Conservation (phyloP, 2,888 invertebrate species). For the Napeogenes sylphis region DNA sequence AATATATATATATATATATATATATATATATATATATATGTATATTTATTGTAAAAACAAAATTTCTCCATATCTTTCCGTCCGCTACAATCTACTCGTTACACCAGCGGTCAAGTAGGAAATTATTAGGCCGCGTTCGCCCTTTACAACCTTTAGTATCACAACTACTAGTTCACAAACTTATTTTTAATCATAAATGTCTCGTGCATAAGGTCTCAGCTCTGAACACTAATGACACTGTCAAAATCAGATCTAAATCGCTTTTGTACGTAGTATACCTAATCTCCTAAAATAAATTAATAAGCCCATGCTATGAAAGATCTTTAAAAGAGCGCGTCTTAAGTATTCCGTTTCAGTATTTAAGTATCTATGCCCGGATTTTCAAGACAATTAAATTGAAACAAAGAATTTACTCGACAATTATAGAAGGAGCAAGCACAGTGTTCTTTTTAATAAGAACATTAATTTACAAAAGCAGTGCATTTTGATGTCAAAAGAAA, state of each 20-base stretch:
- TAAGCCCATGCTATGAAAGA: not conserved
- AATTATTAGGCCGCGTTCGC: conserved; percentile 61
- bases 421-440: not conserved
- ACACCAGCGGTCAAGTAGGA: conserved; percentile 46
- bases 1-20: no score
- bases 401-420: conserved; percentile 2
- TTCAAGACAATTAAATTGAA: conserved; percentile 1
- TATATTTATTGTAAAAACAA: no score
- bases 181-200: conserved; percentile 68
- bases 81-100: conserved; percentile 28
- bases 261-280: conserved; percentile 2
- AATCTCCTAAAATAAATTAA: conserved; percentile 2
- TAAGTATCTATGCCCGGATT: conserved; percentile 1
- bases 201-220: conserved; percentile 48
- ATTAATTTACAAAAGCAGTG: conserved; percentile 6
- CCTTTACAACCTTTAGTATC: conserved; percentile 53
- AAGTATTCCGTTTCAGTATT: not conserved
- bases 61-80: not conserved
- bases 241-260: conserved; percentile 35
- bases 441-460: not conserved
- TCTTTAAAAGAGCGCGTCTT: not conserved
- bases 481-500: conserved; percentile 7
- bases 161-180: conserved; percentile 53
- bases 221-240: conserved; percentile 45
- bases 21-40: no score